Base-by-base conservation (phyloP, 2,888 invertebrate genomes). In the Hydropsyche betteni region DNA sequence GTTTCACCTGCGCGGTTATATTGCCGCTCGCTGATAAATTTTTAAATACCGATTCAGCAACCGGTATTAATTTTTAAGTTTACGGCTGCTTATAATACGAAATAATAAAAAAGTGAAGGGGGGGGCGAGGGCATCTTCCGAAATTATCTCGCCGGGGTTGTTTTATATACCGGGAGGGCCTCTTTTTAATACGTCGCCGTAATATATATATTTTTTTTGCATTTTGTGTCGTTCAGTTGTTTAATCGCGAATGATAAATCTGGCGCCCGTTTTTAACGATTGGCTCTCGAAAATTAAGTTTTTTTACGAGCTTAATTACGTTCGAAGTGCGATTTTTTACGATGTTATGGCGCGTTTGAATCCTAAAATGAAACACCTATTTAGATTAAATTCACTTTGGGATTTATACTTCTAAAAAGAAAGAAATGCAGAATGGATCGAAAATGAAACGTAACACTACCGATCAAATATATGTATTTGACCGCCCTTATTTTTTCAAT, bases 21-120 rank as follows among this genome's bases (percentile, higher is more conserved):
- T 72, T 75, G 71, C 75, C 75, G 24, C 73, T 50, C 55, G 38
- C 74, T 76, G 73, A 76, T 76, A 76, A 74, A 76, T 74, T 76
- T 76, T 76, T 76, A 76, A 76, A 76, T 74, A 76, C 76, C 74
- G 74, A 74, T 74, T 76, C 76, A 74, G 76, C 76, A 53, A 53
- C 76, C 64, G 64, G 74, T 76, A 69, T 76, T 76, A 74, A 76
- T 76, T 76, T 76, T 76, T 76, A 72, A 72, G 55, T 72, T 72
- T 58, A 72, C 50, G 58, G 38, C 36, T 38, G 52, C 58, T 55
- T 55, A 55, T 55, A 14, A 55, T 55, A 55, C 55, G 16, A 55
- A 55, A 55, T 14, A 55, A 55, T 44, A 44, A 44, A 44, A 44
- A 44, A 44, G 10, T 44, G 44, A 8, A 4, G 10, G 44, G 44